Conservation (phyloP, 64 coral and sea anemone genomes). For the Pocillopora verrucosa region DNA sequence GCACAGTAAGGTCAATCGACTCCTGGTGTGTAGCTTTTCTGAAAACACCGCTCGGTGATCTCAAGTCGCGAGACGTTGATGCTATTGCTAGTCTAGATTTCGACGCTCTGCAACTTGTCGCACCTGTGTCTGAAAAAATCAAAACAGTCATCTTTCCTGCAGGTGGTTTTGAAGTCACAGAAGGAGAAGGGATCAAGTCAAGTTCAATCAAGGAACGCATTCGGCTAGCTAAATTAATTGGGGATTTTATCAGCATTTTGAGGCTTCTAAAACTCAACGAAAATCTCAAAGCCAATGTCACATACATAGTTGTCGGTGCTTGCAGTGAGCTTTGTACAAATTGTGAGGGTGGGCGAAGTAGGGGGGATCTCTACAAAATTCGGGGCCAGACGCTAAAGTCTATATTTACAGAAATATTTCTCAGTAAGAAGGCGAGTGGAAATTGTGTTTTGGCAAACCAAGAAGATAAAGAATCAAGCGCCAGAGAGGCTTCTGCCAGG, state of each 20-base stretch:
- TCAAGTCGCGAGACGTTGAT: conserved; percentile 46
- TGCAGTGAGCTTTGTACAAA: conserved; percentile 30
- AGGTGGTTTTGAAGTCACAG: background rate
- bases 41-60: background rate
- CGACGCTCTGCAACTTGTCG: background rate
- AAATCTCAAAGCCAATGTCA: background rate
- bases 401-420: conserved; percentile 16
- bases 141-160: conserved; percentile 34
- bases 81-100: conserved; percentile 17
- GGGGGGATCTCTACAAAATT: conserved; percentile 16
- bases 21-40: conserved; percentile 48
- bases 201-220: conserved; percentile 3
- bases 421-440: background rate
- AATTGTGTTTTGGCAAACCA: background rate
- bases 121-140: conserved; percentile 6
- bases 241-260: conserved; percentile 31
- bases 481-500: background rate
- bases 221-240: conserved; percentile 29
- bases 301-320: background rate
- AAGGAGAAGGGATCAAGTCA: background rate
- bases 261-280: background rate
- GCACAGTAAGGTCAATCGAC: background rate
- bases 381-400: background rate
- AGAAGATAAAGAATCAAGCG: background rate
- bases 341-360: background rate